Conservation (phyloP, 2,113 vertebrate genomes). For the Puffinus mauretanicus region DNA sequence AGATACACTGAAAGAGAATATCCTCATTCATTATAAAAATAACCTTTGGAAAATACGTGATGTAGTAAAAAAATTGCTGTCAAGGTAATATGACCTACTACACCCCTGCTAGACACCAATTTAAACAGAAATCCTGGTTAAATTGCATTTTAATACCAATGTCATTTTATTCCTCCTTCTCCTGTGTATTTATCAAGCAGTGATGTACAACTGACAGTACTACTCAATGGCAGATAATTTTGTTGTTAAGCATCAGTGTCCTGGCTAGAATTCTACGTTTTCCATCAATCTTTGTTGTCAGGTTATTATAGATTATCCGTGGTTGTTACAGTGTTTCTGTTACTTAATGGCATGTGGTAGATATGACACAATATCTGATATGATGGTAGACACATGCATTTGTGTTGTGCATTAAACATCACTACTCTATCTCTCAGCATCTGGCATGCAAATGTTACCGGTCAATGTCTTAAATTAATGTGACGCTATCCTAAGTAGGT, state of each 20-base stretch:
- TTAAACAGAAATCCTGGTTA: slow-evolving; percentile 35
- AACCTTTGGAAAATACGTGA: slow-evolving; percentile 56
- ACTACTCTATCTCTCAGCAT: slow-evolving; percentile 3
- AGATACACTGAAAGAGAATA: slow-evolving; percentile 31
- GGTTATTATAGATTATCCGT: not conserved
- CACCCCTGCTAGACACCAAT: slow-evolving; percentile 12
- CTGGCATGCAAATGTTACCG: slow-evolving; percentile 16
- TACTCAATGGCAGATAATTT: not conserved
- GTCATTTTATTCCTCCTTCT: slow-evolving; percentile 6
- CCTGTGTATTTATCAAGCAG: not conserved
- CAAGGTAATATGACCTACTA: slow-evolving; percentile 45
- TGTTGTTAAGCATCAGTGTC: not conserved
- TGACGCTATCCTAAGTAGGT: slow-evolving; percentile 19
- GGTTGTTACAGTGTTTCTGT: not conserved
- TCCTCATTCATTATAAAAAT: slow-evolving; percentile 54
- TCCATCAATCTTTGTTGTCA: slow-evolving; percentile 8
- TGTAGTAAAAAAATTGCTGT: slow-evolving; percentile 43
- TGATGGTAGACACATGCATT: not conserved
- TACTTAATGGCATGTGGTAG: not conserved
- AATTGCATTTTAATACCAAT: slow-evolving; percentile 36
- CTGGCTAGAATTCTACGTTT: not conserved
- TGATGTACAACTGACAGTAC: not conserved
- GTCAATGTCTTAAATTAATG: slow-evolving; percentile 33
- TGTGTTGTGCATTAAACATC: slow-evolving; percentile 27
- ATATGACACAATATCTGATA: not conserved